Conservation (phyloP, 2,888 invertebrate species). For the Euproctis similis region DNA sequence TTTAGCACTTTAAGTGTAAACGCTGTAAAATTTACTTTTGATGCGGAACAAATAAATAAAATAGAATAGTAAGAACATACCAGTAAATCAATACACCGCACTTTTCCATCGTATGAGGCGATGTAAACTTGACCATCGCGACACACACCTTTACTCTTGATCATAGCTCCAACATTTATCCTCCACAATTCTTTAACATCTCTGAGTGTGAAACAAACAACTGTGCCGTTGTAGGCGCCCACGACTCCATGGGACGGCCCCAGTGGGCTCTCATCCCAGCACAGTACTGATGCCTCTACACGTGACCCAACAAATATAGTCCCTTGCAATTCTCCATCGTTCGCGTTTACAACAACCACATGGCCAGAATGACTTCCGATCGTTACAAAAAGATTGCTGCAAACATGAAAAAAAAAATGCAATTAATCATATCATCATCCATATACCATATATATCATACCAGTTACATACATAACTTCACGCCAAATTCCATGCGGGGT, state of each 20-base stretch:
- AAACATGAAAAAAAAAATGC: no score
- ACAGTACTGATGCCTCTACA: conserved; percentile 81
- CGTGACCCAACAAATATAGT: conserved; percentile 77
- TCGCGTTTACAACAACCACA: conserved; percentile 76
- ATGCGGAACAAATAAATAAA: no score
- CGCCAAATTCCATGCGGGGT: no score
- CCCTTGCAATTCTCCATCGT: conserved; percentile 68
- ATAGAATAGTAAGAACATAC: conserved; percentile 46
- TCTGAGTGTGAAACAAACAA: conserved; percentile 79
- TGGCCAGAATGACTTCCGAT: conserved; percentile 81
- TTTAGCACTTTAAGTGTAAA: no score
- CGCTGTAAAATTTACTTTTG: no score
- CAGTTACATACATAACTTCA: no score
- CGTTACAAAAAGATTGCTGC: conserved; percentile 53
- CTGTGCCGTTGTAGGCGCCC: conserved; percentile 84
- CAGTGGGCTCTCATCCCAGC: conserved; percentile 31
- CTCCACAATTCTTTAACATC: conserved; percentile 77
- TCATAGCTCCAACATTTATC: conserved; percentile 74
- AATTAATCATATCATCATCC: no score
- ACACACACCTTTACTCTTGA: conserved; percentile 77
- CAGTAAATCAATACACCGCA: conserved; percentile 75
- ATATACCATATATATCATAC: no score
- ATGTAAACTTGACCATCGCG: conserved; percentile 69
- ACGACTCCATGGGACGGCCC: conserved; percentile 72
- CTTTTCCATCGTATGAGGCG: conserved; percentile 82